A percentile compares a stretch with the other conserved stretches of the same genome.
Conservation (phyloP, 2,113 vertebrate genomes). For the Melanocharis versteri region DNA sequence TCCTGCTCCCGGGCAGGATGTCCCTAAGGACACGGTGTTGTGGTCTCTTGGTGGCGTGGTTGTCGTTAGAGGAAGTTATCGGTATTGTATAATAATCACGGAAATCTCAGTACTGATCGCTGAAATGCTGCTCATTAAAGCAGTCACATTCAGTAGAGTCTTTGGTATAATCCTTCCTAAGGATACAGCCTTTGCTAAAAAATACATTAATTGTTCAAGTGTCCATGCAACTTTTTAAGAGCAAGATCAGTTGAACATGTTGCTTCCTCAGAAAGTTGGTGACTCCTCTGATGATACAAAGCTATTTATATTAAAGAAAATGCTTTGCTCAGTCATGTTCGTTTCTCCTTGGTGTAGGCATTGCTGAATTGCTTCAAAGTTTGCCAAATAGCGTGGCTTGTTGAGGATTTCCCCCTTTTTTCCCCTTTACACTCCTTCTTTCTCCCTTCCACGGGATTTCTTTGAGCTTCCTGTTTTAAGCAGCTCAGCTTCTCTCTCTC, state of each 20-base stretch:
- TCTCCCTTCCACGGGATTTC: not conserved
- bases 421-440: fast-evolving
- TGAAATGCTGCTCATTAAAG: not conserved
- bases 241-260: not conserved
- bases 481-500: not conserved
- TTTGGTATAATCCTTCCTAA: not conserved
- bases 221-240: fast-evolving
- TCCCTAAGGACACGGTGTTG: not conserved
- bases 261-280: not conserved
- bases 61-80: not conserved
- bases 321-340: not conserved
- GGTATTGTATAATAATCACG: fast-evolving
- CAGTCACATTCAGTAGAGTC: not conserved
- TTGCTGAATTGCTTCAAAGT: not conserved
- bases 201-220: not conserved
- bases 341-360: not conserved
- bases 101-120: not conserved
- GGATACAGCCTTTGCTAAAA: not conserved
- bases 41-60: not conserved
- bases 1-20: not conserved
- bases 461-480: not conserved
- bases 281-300: not conserved
- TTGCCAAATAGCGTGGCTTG: not conserved
- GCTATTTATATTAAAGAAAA: not conserved
- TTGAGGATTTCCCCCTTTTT: fast-evolving